Evolutionary conservation across 1,140 invertebrate species (phyloP), one percentile per base, ranked within the genome.

Genomic region (Polypedilum pembai): DNA sequence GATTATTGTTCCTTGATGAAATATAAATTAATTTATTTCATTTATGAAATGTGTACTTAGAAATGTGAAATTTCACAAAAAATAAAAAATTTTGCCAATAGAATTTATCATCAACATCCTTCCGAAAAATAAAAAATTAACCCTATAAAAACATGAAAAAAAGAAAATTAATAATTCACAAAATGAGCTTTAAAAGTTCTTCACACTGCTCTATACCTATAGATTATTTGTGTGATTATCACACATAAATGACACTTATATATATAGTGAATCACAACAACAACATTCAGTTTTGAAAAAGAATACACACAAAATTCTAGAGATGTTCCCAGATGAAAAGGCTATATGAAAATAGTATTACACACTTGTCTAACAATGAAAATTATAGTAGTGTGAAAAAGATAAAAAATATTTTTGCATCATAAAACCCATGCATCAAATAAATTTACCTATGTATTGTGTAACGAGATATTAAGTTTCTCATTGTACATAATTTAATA

Each of bases 281-380:
- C 24, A 33, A 33, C 5, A 33, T 33, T 33, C 24, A 33, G 5
- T 33, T 33, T 56, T n/a, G 45, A 56, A 56, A 56, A n/a, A 56
- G 15, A 56, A 56, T 1, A 56, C 5, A 12, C 7, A 56, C 8
- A 56, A 56, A 56, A 56, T 56, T n/a, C 4, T 56, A 56, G n/a
- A 56, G n/a, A 56, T n/a, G 12, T 56, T 56, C 45, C 45, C 8
- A 56, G 24, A 33, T 33, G 24, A 33, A 18, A 69, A 69, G 4
- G 12, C 65, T 69, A 69, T 69, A 69, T 69, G 17, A 69, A 69
- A 69, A 69, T 69, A 69, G 65, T 69, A 69, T 69, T 56, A 56
- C 8, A 56, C 45, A 12, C 45, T 56, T 56, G 15, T n/a, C n/a
- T 56, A 12, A n/a, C n/a, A 56, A 12, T 56, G 45, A n/a, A n/a